phyloP scores from a whole-genome alignment of 2,888 invertebrate genomes.

The Caradrina kadenii region DNA sequence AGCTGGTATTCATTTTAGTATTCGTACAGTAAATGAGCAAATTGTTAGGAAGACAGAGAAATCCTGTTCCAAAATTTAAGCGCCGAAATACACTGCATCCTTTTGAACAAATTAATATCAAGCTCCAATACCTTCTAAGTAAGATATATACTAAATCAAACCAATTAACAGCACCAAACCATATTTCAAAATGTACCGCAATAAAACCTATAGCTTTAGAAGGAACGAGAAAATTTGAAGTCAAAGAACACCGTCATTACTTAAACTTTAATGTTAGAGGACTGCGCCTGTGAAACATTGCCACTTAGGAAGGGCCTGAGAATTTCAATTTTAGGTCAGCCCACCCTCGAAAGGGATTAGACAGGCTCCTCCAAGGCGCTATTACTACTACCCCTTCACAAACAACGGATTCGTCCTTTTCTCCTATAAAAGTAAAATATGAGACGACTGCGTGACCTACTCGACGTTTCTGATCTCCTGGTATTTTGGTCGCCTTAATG shows the following conservation, averaged over 20 bases:
- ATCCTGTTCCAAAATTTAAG: neutral
- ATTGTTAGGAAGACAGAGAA: neutral
- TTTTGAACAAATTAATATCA: conserved; percentile 13
- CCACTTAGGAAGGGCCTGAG: conserved; percentile 74
- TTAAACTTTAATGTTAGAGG: conserved; percentile 76
- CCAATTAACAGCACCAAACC: conserved; percentile 58
- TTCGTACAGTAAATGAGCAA: neutral
- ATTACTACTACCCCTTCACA: conserved; percentile 76
- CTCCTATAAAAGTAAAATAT: conserved; percentile 79
- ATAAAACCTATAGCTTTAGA: conserved; percentile 63
- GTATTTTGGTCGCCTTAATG: conserved; percentile 59
- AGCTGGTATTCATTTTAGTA: too few species aligned
- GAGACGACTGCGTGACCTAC: conserved; percentile 68
- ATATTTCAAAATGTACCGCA: conserved; percentile 68
- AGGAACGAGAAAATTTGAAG: conserved; percentile 68
- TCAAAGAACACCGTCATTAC: conserved; percentile 72
- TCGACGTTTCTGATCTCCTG: conserved; percentile 66
- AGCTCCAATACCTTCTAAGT: conserved; percentile 24
- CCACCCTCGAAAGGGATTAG: conserved; percentile 74
- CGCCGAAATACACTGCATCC: conserved; percentile 8
- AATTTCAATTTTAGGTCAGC: conserved; percentile 81
- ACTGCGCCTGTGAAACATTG: conserved; percentile 72
- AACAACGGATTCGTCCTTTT: conserved; percentile 75
- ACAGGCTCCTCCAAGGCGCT: conserved; percentile 68
- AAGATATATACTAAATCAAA: conserved; percentile 54